Base-by-base conservation (phyloP, 1,140 invertebrate species). In the Phocides pigmalion region DNA sequence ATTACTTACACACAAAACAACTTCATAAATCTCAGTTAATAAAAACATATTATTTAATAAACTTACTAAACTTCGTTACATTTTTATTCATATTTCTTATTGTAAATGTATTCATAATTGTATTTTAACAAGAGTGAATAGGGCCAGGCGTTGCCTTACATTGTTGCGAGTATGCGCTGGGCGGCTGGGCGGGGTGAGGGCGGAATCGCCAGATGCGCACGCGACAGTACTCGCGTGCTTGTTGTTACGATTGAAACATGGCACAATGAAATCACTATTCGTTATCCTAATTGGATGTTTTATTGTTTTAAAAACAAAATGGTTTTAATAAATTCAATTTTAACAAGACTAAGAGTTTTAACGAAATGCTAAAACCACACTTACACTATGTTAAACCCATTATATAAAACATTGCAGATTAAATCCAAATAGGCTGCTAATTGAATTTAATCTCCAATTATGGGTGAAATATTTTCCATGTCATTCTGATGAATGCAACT, bases 121-220 rank as follows among this genome's bases (percentile, higher is more conserved):
- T 20, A n/a, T 17, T 53, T 51, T 35, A 51, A 51, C 49, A 53
- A 37, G 17, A 53, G 15, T 39, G 28, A 51, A 53, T 53, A 25
- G 16, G 15, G 8, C 15, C 16, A 37, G 50, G 50, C 25, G 12
- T 54, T 12, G 14, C 9, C 32, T 5, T 22, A 37, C 17, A 54
- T 54, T 53, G 50, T 53, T 15, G 35, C 15, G 17, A 9, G 8
- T 39, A 35, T 41, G 8, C n/a, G 51, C 15, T 54, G 51, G 51
- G 51, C 51, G 54, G 63, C 49, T 74, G 81, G 81, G 79, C 77
- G 74, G 77, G 22, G 28, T 53, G 66, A 71, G 81, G 82, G 82
- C 78, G 76, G 76, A 63, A 56, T 56, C 46, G 61, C 61, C 78
- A 82, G 74, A 75, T 84, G 85, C 79, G 83, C 77, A 71, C 70